Evolutionary conservation across 2,113 vertebrate species (phyloP), one percentile per base, ranked within the genome.

Genomic region (Cheilinus undulatus): DNA sequence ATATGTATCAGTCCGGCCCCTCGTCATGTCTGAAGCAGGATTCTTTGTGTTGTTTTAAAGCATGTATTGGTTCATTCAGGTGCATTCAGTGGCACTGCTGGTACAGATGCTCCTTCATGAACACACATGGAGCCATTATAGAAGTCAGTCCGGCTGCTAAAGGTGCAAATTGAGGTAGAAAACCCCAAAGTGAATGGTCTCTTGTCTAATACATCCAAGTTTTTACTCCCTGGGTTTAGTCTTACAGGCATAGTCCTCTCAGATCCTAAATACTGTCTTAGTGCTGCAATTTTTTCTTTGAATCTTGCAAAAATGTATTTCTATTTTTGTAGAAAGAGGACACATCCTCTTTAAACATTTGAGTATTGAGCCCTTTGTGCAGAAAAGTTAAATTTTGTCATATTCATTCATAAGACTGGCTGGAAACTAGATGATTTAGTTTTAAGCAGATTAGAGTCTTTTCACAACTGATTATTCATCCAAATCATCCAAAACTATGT

Each of bases 91-190:
- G 23, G 52, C 58, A 45, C 51, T 19, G 20, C 53, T 46, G 49
- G 28, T 32, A 13, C 51, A 7, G 36, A 77, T 32, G 32, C 65
- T 43, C 4, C 24, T 5, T 19, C 51, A 11, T 20, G 3, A 19
- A 46, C 65, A 12, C 57, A 45, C 61, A 51, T 23, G 72, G 65
- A 1, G 36, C 69, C 59, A 43, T 66, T 64, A 45, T 73, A 54
- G 63, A 48, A 13, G 23, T 56, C 12, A 5, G 19, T 22, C 19
- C 20, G 9, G 56, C 36, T 23, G 63, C 63, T 23, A 3, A 7
- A 6, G 34, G 19, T 65, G 48, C 17, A 14, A n/a, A 22, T 7
- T 43, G 26, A 45, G 26, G n/a, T 3, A 42, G 24, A 6, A 2
- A 52, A 53, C 34, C 1, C 17, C 20, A 4, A n/a, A 45, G 11